phyloP scores from a whole-genome alignment of 2,888 invertebrate species.

The Scaptomyza cyrtandrae region DNA sequence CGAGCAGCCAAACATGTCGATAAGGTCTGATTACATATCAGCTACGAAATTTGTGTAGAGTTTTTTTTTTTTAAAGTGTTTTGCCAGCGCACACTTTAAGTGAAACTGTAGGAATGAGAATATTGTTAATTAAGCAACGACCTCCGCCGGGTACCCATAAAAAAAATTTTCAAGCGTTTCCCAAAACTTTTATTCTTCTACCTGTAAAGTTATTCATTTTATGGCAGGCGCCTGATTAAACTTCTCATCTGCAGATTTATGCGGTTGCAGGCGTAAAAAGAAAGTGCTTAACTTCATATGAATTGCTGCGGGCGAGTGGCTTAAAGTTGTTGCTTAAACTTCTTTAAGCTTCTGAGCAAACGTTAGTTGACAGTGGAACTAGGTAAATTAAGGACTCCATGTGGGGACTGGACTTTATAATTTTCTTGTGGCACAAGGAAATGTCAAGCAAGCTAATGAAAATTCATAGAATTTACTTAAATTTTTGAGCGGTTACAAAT shows the following conservation, averaged over 20 bases:
- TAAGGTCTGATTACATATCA: conserved; percentile 58
- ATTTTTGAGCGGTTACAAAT: conserved; percentile 17
- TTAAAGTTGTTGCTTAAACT: conserved; percentile 38
- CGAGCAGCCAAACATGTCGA: conserved; percentile 39
- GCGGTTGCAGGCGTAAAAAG: conserved; percentile 33
- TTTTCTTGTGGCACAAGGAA: conserved; percentile 9
- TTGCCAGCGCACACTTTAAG: conserved; percentile 20
- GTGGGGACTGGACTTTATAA: conserved; percentile 32
- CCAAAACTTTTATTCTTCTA: conserved; percentile 29
- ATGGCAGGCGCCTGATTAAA: conserved; percentile 70
- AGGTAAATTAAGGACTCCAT: conserved; percentile 40
- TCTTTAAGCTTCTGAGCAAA: conserved; percentile 6
- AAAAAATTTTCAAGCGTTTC: conserved; percentile 40
- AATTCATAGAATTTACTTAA: conserved; percentile 41
- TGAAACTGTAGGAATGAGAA: conserved; percentile 18
- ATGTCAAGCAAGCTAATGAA: conserved; percentile 32
- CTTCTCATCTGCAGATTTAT: conserved; percentile 59
- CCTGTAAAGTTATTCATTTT: conserved; percentile 62
- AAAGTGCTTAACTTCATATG: conserved; percentile 59
- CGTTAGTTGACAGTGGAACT: not conserved
- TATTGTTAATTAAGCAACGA: conserved; percentile 49
- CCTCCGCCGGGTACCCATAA: conserved; percentile 18
- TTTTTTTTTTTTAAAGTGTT: conserved; percentile 1
- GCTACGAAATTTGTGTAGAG: conserved; percentile 26
- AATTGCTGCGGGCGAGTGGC: conserved; percentile 40